A percentile compares a stretch with the other conserved stretches of the same genome.
Evolutionary conservation across 2,888 invertebrate genomes (phyloP).

Genomic region (Caenorhabditis virilis): DNA sequence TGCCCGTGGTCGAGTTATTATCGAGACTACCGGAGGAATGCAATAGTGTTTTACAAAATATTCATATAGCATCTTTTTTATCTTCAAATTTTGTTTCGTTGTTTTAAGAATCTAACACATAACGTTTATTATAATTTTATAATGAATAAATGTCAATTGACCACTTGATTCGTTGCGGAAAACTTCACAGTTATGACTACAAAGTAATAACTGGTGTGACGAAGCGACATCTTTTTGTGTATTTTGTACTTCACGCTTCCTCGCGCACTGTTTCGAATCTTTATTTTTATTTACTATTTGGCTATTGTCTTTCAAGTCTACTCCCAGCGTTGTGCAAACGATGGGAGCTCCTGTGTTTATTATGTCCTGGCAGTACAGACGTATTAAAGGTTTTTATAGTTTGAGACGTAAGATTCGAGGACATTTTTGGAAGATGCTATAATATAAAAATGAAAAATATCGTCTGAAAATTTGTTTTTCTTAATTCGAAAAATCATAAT

Average conservation of each 20-base stretch:
- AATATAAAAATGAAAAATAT: too few relatives aligned
- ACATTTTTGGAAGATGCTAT: too few relatives aligned
- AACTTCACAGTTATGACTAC: slow-evolving; percentile 1
- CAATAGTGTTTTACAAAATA: too few relatives aligned
- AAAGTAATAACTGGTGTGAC: neutral
- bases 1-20: slow-evolving; percentile 43
- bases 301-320: slow-evolving; percentile 42
- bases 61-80: neutral
- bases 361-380: too few relatives aligned
- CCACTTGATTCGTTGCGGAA: too few relatives aligned
- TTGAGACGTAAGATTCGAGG: too few relatives aligned
- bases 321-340: too few relatives aligned
- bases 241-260: slow-evolving; percentile 15
- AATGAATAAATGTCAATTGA: neutral
- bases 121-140: neutral
- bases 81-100: neutral
- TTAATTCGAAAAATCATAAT: too few relatives aligned
- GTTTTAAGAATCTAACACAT: neutral
- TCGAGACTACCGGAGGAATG: slow-evolving; percentile 43
- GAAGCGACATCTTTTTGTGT: too few relatives aligned
- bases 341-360: too few relatives aligned
- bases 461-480: too few relatives aligned
- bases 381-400: too few relatives aligned
- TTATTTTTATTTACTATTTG: slow-evolving; percentile 25
- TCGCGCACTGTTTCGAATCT: slow-evolving; percentile 16